A percentile compares a stretch with the other conserved stretches of the same genome.
These are phyloP conservation scores for Odontesthes bonariensis DNA, from an alignment of 2,113 vertebrate species.

Conservation along the genomic window DNA sequence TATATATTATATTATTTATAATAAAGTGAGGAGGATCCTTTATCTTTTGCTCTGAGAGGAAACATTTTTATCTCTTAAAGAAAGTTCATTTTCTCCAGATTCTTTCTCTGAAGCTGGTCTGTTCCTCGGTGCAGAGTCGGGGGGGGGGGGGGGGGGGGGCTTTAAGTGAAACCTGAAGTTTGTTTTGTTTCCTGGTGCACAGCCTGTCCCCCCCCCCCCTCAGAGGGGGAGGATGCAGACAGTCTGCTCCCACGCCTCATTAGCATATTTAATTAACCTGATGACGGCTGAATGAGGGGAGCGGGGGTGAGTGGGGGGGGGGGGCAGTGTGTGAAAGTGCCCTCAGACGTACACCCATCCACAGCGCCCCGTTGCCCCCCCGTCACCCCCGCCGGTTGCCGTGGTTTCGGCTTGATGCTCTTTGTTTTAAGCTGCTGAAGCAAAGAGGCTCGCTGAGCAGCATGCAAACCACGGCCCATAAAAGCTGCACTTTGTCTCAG, in stretches of 20 bases:
- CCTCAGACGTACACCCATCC: constrained; percentile 57
- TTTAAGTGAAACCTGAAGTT: no score
- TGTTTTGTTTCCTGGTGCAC: no score
- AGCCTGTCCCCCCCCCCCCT: neutral
- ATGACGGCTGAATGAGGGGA: constrained; percentile 51
- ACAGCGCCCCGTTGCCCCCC: no score
- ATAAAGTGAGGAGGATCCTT: no score
- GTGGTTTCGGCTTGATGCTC: constrained; percentile 71
- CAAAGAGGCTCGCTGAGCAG: constrained; percentile 52
- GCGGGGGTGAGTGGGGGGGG: constrained; percentile 1
- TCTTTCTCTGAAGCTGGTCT: no score
- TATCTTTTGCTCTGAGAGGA: no score
- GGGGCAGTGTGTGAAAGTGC: constrained; percentile 67
- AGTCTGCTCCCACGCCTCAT: constrained; percentile 72
- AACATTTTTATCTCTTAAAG: no score
- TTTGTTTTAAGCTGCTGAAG: constrained; percentile 74
- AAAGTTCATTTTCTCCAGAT: no score
- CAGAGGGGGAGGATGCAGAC: constrained; percentile 61
- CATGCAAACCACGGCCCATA: constrained; percentile 42
- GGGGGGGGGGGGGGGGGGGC: no score
- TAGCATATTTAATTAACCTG: constrained; percentile 77
- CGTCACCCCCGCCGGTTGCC: constrained; percentile 47
- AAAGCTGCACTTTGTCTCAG: constrained; percentile 18
- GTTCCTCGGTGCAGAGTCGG: no score
- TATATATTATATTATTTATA: no score